Percentiles rank a stretch among this genome's conserved stretches.
phyloP scores from a whole-genome alignment of 2,888 invertebrate species.

The Maniola hyperantus region DNA sequence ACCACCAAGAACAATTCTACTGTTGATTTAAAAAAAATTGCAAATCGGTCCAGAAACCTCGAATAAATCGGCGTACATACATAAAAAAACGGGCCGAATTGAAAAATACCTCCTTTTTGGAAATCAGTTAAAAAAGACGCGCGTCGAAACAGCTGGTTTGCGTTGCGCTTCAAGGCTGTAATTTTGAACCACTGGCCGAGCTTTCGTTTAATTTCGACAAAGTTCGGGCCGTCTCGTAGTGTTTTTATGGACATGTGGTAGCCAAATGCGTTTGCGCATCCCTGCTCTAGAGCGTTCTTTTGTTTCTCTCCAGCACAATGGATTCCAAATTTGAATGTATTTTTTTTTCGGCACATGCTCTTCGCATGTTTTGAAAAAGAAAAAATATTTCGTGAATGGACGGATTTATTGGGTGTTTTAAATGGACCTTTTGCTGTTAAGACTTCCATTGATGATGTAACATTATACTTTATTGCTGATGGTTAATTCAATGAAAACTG shows the following conservation, averaged over 20 bases:
- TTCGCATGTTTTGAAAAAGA: slow-evolving; percentile 47
- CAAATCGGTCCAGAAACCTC: too few relatives aligned
- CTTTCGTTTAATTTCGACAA: slow-evolving; percentile 53
- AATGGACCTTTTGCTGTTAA: slow-evolving; percentile 38
- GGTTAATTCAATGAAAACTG: slow-evolving; percentile 22
- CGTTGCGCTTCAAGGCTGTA: slow-evolving; percentile 30
- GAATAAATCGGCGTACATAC: too few relatives aligned
- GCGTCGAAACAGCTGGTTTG: too few relatives aligned
- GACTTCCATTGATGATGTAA: slow-evolving; percentile 39
- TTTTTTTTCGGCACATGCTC: slow-evolving; percentile 51
- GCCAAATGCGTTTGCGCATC: slow-evolving; percentile 66
- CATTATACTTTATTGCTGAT: slow-evolving; percentile 31
- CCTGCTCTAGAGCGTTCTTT: slow-evolving; percentile 46
- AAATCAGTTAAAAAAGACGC: too few relatives aligned
- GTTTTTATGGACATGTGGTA: slow-evolving; percentile 69
- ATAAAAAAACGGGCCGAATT: too few relatives aligned
- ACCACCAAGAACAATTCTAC: too few relatives aligned
- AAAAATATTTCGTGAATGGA: slow-evolving; percentile 48
- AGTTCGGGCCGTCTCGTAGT: slow-evolving; percentile 48
- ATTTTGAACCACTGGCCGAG: slow-evolving; percentile 38
- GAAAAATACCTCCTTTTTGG: too few relatives aligned
- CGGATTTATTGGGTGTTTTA: slow-evolving; percentile 45
- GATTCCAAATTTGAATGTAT: slow-evolving; percentile 52
- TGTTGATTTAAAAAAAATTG: too few relatives aligned
- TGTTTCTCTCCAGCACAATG: slow-evolving; percentile 51